These are phyloP conservation scores for Teleogryllus occipitalis DNA, from an alignment of 1,140 invertebrate species.

Conservation along the genomic window DNA sequence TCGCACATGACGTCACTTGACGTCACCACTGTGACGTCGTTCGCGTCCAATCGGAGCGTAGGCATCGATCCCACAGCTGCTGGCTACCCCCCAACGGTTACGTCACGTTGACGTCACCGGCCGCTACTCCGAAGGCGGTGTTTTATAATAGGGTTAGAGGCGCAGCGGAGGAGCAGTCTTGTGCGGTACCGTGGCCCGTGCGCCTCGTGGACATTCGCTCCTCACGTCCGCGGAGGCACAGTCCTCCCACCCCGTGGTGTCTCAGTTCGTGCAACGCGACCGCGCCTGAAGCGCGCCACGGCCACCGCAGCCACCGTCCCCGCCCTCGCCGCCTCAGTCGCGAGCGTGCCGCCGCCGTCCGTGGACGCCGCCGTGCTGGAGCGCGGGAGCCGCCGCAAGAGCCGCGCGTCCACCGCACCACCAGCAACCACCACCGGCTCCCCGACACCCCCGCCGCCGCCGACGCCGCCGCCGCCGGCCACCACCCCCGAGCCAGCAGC, in stretches of 20 bases:
- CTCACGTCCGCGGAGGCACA: too few relatives aligned
- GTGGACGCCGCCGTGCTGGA: background rate
- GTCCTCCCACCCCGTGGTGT: background rate
- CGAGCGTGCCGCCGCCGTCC: too few relatives aligned
- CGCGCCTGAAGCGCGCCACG: background rate
- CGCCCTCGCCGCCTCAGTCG: background rate
- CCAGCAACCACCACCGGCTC: background rate
- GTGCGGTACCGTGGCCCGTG: background rate
- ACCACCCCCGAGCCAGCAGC: too few relatives aligned
- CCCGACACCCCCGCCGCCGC: too few relatives aligned
- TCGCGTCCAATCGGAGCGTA: background rate
- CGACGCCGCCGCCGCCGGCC: too few relatives aligned
- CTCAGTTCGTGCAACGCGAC: background rate
- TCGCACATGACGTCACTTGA: background rate
- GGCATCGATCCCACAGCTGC: background rate
- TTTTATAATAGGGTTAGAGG: conserved; percentile 1
- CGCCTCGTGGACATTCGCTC: background rate
- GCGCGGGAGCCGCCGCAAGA: background rate
- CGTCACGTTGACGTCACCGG: background rate
- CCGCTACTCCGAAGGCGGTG: background rate
- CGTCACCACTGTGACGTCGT: background rate
- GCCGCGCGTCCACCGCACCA: background rate
- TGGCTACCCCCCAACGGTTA: background rate
- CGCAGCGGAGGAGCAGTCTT: background rate
- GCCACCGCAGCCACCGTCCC: background rate